Evolutionary conservation across 2,888 invertebrate genomes (phyloP), one percentile per base, ranked within the genome.

Genomic region (Synanthedon myopaeformis): DNA sequence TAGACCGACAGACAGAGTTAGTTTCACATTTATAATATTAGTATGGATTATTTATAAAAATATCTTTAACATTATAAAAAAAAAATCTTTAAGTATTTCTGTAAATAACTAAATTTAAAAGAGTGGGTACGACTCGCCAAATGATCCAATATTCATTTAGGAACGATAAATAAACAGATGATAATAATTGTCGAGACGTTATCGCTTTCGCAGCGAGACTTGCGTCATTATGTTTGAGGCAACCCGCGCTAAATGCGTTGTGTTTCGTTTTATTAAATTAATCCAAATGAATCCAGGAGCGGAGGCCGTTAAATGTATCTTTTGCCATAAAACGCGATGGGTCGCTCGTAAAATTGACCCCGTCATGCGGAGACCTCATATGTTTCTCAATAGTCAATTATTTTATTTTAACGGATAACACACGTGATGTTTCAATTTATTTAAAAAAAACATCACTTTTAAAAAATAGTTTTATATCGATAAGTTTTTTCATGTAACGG

Each of bases 201-300:
- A 45, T 42, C 42, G 42, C 42, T 23, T 23, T 23, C 5, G 42
- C 3, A n/a, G 13, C 42, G 42, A 42, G 42, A 42, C n/a, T 23
- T 5, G 23, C 23, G 13, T 42, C 12, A 42, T 42, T 45, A 45
- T 45, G 45, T 45, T 45, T 13, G 45, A 45, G 45, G 14, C 45
- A 6, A 13, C 45, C 13, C 14, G 13, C 45, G 45, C 45, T 45
- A 49, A 49, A 49, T 17, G 49, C 49, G 49, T 49, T 19, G 14
- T 17, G 49, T 65, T 70, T 65, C 62, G 72, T 70, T 78, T 79
- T 76, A 82, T 80, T 76, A 77, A 80, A 77, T 78, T 75, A 80
- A 79, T 80, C 76, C 76, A 68, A 72, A 77, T 74, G 71, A 77
- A 77, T 75, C 74, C 74, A 61, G 59, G 60, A 58, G 63, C 64